A percentile compares a stretch with the other conserved stretches of the same genome.
Conservation (phyloP, 2,888 invertebrate genomes). For the Ichneumon xanthorius region DNA sequence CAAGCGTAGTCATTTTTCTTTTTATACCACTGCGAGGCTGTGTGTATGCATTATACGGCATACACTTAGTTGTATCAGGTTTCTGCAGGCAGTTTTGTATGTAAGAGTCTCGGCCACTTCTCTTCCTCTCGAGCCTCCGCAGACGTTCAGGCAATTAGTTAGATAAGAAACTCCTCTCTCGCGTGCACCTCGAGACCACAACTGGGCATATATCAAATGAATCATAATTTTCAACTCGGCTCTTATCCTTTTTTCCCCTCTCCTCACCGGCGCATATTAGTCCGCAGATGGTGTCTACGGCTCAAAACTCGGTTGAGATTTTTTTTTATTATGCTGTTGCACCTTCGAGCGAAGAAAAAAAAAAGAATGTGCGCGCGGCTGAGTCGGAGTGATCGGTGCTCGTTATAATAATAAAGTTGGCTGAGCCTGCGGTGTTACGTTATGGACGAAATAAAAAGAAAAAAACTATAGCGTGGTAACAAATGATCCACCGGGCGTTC, state of each 20-base stretch:
- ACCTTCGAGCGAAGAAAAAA: constrained; percentile 1
- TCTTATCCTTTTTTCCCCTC: constrained; percentile 16
- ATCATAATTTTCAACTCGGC: constrained; percentile 58
- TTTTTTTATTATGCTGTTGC: constrained; percentile 25
- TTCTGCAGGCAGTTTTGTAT: constrained; percentile 35
- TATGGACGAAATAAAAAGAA: constrained; percentile 21
- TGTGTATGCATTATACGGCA: constrained; percentile 6
- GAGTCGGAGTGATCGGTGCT: constrained; percentile 18
- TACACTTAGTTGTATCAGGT: constrained; percentile 42
- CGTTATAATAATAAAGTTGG: constrained; percentile 44
- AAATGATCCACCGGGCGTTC: constrained; percentile 30
- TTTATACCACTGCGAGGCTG: not conserved
- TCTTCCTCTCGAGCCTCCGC: constrained; percentile 19
- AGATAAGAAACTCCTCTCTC: constrained; percentile 60
- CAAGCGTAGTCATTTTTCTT: constrained; percentile 25
- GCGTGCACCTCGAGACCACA: constrained; percentile 46
- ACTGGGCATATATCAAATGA: constrained; percentile 57
- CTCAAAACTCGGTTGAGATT: constrained; percentile 17
- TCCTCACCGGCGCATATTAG: constrained; percentile 5
- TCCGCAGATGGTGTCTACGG: constrained; percentile 26
- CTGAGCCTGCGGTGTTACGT: constrained; percentile 21
- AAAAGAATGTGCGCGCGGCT: constrained; percentile 5
- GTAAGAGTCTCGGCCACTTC: not conserved
- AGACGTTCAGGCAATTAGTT: constrained; percentile 60
- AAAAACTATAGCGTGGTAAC: constrained; percentile 29